Percentiles rank a stretch among this genome's conserved stretches.
phyloP scores from a whole-genome alignment of 53 echinoderm and acorn worm genomes.

The Holothuria scabra region DNA sequence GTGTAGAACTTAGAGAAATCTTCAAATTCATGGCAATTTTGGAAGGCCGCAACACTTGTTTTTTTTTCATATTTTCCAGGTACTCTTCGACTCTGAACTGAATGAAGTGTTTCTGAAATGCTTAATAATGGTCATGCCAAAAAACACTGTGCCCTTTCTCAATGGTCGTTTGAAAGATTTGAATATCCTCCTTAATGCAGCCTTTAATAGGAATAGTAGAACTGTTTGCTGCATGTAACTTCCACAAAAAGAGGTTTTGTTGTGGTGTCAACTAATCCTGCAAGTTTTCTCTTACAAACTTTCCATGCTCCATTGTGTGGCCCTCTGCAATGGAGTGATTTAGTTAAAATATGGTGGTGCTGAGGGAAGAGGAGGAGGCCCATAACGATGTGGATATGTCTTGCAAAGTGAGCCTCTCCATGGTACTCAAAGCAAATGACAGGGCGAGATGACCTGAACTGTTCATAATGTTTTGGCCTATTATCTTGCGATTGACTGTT shows the following conservation, averaged over 20 bases:
- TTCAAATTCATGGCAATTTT: slow-evolving; percentile 12
- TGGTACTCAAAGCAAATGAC: slow-evolving; percentile 19
- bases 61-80: slow-evolving; percentile 9
- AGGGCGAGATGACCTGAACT: background rate
- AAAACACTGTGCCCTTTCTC: background rate
- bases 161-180: no score
- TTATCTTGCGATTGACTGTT: background rate
- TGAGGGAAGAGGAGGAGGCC: background rate
- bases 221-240: no score
- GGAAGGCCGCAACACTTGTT: background rate
- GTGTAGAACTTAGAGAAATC: background rate
- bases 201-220: no score
- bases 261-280: no score
- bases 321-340: slow-evolving; percentile 17
- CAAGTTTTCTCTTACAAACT: no score
- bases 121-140: slow-evolving; percentile 34
- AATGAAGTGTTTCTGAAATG: background rate
- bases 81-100: slow-evolving; percentile 2
- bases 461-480: background rate
- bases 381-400: background rate
- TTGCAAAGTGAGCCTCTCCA: slow-evolving; percentile 9
- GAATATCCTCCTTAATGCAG: no score
- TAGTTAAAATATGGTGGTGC: slow-evolving; percentile 18
- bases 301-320: slow-evolving; percentile 11
- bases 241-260: no score